These are phyloP conservation scores for Sibirionetta formosa DNA, from an alignment of 2,797 vertebrate species.

Conservation along the genomic window DNA sequence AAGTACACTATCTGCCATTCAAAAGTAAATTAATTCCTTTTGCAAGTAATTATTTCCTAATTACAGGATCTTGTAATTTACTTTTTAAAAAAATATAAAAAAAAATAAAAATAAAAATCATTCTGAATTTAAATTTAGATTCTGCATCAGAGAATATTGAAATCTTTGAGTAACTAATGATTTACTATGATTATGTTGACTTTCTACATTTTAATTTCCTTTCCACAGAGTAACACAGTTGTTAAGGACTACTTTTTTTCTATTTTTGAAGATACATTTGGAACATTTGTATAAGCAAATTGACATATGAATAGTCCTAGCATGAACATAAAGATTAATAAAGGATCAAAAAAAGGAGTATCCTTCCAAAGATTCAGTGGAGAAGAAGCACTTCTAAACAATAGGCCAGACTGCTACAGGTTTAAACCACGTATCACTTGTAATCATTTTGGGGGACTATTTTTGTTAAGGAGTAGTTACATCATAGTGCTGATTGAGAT, in stretches of 20 bases:
- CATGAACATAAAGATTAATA: background rate
- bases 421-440: background rate
- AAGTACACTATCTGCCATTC: background rate
- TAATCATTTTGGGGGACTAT: background rate
- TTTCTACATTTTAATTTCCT: background rate
- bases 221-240: background rate
- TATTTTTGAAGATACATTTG: background rate
- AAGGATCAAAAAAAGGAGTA: background rate
- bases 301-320: background rate
- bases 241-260: background rate
- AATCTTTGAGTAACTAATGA: background rate
- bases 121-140: background rate
- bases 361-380: background rate
- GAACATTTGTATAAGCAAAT: background rate
- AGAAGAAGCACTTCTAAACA: background rate
- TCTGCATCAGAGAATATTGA: background rate
- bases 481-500: background rate
- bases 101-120: background rate
- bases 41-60: background rate
- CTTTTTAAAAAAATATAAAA: too few relatives aligned
- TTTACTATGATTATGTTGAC: background rate
- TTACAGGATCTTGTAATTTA: background rate
- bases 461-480: background rate
- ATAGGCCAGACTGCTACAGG: accelerated
- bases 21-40: background rate